Base-by-base conservation (phyloP, 2,113 vertebrate genomes). In the Glaucidium brasilianum region DNA sequence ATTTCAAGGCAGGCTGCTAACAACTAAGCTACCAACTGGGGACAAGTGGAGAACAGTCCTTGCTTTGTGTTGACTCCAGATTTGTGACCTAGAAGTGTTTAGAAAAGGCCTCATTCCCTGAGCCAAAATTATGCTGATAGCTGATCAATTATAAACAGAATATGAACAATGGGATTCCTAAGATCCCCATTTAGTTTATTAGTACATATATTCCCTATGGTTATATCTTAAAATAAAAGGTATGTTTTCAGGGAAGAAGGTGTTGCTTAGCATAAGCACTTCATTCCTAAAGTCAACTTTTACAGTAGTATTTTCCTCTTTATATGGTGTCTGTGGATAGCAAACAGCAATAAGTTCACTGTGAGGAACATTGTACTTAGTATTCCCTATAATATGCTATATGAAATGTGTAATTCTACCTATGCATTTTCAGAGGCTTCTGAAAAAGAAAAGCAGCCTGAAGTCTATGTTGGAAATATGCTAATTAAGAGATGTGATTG, bases 401-500 rank as follows among this genome's bases (percentile, higher is more conserved):
- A 76, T 9, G 39, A 63, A 95, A 82, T 45, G 17, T 75, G 25
- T 13, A 11, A 12, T 85, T 87, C 91, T 81, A 94, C 53, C 34
- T 30, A 26, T 6, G 58, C 59, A 85, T 93, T 77, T 94, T 92
- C 53, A 76, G 49, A 93, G 17, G 27, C 27, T 91, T 91, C 35
- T 82, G 39, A 72, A 90, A 90, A 60, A 82, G 62, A 78, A 93
- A 96, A 91, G 64, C 53, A 90, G 56, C 15, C 76, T 82, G 41
- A 92, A 75, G 52, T 67, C 80, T 96, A 37, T 75, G 19, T 27
- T 93, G 93, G 81, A 77, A 89, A 91, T 87, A 92, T 72, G 66
- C 29, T 96, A 96, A 95, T 94, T 92, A 94, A 90, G 73, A 72
- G 34, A 94, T 79, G 68, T 75, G 78, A 96, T 75, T 72, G 49